Evolutionary conservation across 1,140 invertebrate genomes (phyloP).

Genomic region (Zelostemma sp.): DNA sequence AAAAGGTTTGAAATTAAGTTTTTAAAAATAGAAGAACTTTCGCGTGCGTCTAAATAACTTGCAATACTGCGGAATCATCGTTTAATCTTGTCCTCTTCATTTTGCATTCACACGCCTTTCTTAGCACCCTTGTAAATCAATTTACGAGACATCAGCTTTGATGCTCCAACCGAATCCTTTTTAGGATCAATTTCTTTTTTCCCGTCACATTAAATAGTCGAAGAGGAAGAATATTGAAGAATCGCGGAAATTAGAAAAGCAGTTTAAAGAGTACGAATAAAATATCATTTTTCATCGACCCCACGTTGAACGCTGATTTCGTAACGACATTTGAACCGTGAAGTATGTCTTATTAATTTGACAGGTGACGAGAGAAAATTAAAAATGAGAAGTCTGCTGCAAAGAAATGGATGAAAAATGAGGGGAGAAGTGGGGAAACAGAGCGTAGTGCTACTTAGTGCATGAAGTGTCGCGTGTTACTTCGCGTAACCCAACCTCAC

Average conservation of each 20-base stretch:
- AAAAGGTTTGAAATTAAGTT: too few species aligned
- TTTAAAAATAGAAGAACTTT: too few species aligned
- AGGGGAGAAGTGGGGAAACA: slow-evolving; percentile 52
- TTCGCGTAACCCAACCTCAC: slow-evolving; percentile 45
- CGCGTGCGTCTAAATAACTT: too few species aligned
- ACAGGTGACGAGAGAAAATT: background rate
- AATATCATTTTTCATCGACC: too few species aligned
- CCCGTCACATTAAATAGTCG: background rate
- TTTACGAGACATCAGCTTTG: slow-evolving; percentile 1
- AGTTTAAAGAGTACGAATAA: too few species aligned
- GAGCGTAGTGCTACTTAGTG: slow-evolving; percentile 60
- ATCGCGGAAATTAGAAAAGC: background rate
- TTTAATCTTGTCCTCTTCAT: too few species aligned
- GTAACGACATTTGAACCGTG: too few species aligned
- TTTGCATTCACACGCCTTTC: too few species aligned
- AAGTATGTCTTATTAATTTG: too few species aligned
- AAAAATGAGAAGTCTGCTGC: slow-evolving; percentile 12
- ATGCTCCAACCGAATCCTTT: slow-evolving; percentile 13
- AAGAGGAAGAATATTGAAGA: background rate
- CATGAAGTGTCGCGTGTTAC: slow-evolving; percentile 64
- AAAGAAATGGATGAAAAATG: slow-evolving; percentile 26
- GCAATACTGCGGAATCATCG: too few species aligned
- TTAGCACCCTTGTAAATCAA: background rate
- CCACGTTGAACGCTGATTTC: too few species aligned
- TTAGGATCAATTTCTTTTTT: slow-evolving; percentile 8